Evolutionary conservation across 2,797 vertebrate genomes (phyloP).

Genomic region (Labroides dimidiatus): DNA sequence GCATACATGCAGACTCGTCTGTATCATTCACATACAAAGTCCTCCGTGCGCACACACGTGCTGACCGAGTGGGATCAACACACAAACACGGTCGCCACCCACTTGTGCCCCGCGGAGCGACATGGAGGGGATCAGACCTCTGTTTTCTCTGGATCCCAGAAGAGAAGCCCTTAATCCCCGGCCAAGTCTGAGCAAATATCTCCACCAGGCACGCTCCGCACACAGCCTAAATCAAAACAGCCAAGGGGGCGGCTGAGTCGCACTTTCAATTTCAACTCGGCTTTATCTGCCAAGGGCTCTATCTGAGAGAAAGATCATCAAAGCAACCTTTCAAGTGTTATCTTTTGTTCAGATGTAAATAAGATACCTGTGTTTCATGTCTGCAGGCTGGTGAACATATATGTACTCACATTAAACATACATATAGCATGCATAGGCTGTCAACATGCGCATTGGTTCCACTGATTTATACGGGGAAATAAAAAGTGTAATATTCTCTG

Average conservation of each 20-base stretch:
- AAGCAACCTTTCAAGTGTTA: slow-evolving; percentile 34
- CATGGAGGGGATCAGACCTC: slow-evolving; percentile 65
- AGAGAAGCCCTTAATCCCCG: slow-evolving; percentile 76
- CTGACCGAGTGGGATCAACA: slow-evolving; percentile 37
- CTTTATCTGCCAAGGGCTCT: slow-evolving; percentile 23
- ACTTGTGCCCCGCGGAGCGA: slow-evolving; percentile 49
- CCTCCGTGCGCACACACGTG: slow-evolving; percentile 3
- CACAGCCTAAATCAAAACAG: slow-evolving; percentile 63
- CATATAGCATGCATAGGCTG: not conserved
- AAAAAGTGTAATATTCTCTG: slow-evolving; percentile 2
- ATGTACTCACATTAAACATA: not conserved
- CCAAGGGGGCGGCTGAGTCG: slow-evolving; percentile 34
- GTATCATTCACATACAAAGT: slow-evolving; percentile 9
- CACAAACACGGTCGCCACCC: slow-evolving; percentile 36
- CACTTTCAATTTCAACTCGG: slow-evolving; percentile 52
- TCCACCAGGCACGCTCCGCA: slow-evolving; percentile 66
- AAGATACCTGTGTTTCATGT: slow-evolving; percentile 23
- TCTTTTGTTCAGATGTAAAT: slow-evolving; percentile 21
- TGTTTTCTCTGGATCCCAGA: slow-evolving; percentile 77
- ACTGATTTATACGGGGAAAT: not conserved
- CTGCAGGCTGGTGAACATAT: slow-evolving; percentile 6
- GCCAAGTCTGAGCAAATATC: slow-evolving; percentile 79
- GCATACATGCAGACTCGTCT: slow-evolving; percentile 26
- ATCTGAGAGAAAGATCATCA: slow-evolving; percentile 51
- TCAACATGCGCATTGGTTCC: not conserved